A percentile compares a stretch with the other conserved stretches of the same genome.
Conservation (phyloP, 2,888 invertebrate genomes). For the Hoplodrina ambigua region DNA sequence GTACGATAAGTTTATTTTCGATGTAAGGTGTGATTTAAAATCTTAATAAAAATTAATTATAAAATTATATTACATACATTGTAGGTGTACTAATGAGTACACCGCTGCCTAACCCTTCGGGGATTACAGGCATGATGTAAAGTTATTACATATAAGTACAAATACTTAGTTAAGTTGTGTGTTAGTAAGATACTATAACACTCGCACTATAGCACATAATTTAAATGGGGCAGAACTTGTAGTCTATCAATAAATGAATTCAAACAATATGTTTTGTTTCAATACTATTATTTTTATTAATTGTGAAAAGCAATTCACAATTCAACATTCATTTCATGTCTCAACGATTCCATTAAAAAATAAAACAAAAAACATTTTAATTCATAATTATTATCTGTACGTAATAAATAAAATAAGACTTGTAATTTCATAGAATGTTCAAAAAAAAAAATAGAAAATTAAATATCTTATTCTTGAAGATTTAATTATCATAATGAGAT, state of each 20-base stretch:
- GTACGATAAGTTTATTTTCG: no score
- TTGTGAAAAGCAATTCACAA: conserved; percentile 82
- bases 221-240: conserved; percentile 66
- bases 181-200: conserved; percentile 16
- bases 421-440: conserved; percentile 10
- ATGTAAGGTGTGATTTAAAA: background rate
- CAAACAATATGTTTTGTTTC: conserved; percentile 66
- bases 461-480: background rate
- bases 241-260: conserved; percentile 61
- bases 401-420: conserved; percentile 18
- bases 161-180: conserved; percentile 11
- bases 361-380: conserved; percentile 9
- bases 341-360: conserved; percentile 61
- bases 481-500: conserved; percentile 8
- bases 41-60: background rate
- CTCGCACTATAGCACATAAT: conserved; percentile 44
- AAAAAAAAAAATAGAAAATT: conserved; percentile 3
- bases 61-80: background rate
- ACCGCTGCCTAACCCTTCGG: no score
- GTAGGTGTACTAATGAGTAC: no score
- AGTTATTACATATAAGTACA: background rate
- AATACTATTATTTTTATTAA: conserved; percentile 80
- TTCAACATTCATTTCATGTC: conserved; percentile 76
- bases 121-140: no score
- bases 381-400: conserved; percentile 14